Conservation (phyloP, 2,113 vertebrate species). For the Hyaena hyaena region DNA sequence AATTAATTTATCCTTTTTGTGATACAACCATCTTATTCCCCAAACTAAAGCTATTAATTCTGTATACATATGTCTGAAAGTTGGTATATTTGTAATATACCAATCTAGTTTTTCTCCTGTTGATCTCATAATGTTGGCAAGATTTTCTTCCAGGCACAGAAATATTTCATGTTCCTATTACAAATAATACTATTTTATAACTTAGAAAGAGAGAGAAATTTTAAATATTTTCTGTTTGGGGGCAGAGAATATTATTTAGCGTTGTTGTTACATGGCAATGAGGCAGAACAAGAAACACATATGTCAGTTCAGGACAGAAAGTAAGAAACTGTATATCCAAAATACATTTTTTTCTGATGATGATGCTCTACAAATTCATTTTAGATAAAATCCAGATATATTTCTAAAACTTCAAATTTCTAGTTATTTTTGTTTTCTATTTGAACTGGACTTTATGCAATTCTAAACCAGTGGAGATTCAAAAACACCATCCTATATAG, state of each 20-base stretch:
- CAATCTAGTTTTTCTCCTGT: neutral
- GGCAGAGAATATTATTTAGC: neutral
- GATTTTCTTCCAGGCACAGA: conserved; percentile 13
- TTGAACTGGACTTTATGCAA: neutral
- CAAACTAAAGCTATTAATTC: neutral
- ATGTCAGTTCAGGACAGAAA: neutral
- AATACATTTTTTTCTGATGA: neutral
- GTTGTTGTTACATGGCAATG: neutral
- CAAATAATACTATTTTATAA: conserved; percentile 20
- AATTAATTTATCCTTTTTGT: conserved; percentile 65
- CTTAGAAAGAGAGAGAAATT: neutral
- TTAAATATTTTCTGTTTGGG: neutral
- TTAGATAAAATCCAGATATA: conserved; percentile 37
- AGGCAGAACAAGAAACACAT: neutral
- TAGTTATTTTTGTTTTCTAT: neutral
- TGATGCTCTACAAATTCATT: neutral
- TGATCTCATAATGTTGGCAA: neutral
- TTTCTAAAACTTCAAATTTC: neutral
- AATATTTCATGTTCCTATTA: conserved; percentile 39
- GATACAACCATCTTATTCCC: neutral
- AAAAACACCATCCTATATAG: neutral
- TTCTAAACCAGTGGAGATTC: neutral
- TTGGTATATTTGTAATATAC: neutral
- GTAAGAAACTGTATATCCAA: neutral
- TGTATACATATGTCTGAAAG: neutral